These are phyloP conservation scores for Hippocampus zosterae DNA, from an alignment of 2,113 vertebrate genomes.

Conservation along the genomic window DNA sequence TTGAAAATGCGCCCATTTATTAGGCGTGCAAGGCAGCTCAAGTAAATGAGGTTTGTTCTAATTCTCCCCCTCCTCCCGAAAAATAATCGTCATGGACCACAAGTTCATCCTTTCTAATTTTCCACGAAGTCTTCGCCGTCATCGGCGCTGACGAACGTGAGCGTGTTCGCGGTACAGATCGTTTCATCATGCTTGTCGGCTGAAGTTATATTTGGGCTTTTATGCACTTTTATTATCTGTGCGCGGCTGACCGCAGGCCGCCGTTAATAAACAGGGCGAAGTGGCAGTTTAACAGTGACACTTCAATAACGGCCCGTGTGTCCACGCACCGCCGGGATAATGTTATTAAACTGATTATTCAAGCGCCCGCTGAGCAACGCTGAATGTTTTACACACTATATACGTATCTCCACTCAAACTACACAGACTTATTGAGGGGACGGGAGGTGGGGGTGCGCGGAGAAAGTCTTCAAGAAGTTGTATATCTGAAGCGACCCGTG, in stretches of 20 bases:
- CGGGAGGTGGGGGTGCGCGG: too few species aligned
- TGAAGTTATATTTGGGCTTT: slow-evolving; percentile 63
- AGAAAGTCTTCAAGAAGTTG: background rate
- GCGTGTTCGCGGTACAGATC: slow-evolving; percentile 54
- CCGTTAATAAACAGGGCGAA: slow-evolving; percentile 68
- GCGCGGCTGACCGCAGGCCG: slow-evolving; percentile 62
- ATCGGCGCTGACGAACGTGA: slow-evolving; percentile 58
- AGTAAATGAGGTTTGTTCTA: slow-evolving; percentile 11
- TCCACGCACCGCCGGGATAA: slow-evolving; percentile 63
- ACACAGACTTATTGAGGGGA: background rate
- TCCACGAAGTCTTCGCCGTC: background rate
- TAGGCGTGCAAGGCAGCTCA: background rate
- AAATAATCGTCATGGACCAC: slow-evolving; percentile 43
- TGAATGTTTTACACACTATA: slow-evolving; percentile 44
- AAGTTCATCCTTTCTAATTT: slow-evolving; percentile 60
- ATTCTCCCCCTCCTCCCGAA: slow-evolving; percentile 3
- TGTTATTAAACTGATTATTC: slow-evolving; percentile 75
- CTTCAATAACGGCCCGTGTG: slow-evolving; percentile 64
- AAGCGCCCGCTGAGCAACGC: slow-evolving; percentile 36
- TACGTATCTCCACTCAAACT: background rate
- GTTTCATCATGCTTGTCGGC: slow-evolving; percentile 68
- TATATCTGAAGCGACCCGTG: background rate
- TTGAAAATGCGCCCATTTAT: slow-evolving; percentile 30
- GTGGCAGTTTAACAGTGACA: slow-evolving; percentile 71
- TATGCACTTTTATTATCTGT: slow-evolving; percentile 68